Base-by-base conservation (phyloP, 1,140 invertebrate genomes). In the Telenomus remus region DNA sequence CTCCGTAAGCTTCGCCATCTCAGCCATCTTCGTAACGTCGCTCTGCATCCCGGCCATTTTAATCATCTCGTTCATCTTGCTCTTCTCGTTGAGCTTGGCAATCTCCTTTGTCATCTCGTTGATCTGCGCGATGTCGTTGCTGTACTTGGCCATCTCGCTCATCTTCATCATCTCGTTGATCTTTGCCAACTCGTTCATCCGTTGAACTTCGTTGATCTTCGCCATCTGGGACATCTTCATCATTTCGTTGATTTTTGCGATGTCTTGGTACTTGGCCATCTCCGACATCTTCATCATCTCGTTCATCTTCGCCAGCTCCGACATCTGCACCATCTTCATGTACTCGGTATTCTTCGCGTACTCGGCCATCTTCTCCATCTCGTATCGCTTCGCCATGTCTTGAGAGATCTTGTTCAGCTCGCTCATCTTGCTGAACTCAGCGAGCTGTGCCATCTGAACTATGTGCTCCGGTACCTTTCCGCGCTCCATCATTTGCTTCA, bases 401-500 rank as follows among this genome's bases (percentile, higher is more conserved):
- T 88, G 86, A 2, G 85, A 86, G 76, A 88, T 83, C 57, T 88
- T 88, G 43, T 84, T 88, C 4, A 88, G 69, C 44, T 88, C 87
- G 5, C 72, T 86, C 85, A 88, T 87, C 56, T 88, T 88, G 39
- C 82, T 87, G 55, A 88, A 88, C 14, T 88, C 87, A 0, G 87
- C 86, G 0, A 88, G 64, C 59, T 88, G 87, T 10, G 87, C 87
- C 87, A 88, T 88, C 76, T 88, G 87, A 14, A 88, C 87, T 57
- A 88, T 88, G 49, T 88, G 87, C 19, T 88, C 87, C 0, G 87
- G 86, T 5, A 88, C 87, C 65, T 88, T 88, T 3, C 87, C 87
- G 0, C 87, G 79, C 19, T 88, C 87, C 87, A 88, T 88, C 87
- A 88, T 88, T 50, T 88, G 87, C 46, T 88, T 88, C 39, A 88